Evolutionary conservation across 2,888 invertebrate species (phyloP).

Genomic region (Tupiocoris notatus): DNA sequence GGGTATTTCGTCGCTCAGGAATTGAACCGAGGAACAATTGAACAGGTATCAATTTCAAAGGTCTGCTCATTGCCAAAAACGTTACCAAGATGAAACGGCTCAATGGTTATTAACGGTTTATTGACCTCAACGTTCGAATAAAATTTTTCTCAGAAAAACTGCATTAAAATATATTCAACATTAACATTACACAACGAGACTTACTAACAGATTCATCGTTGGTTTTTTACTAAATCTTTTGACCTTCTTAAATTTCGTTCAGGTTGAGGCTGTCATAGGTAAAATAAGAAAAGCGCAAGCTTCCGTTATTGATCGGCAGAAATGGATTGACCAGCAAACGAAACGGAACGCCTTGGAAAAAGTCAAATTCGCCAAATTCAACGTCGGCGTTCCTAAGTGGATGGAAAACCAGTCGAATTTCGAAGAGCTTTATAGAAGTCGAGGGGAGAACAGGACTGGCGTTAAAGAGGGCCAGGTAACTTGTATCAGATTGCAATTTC

Average conservation of each 20-base stretch:
- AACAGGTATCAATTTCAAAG: slow-evolving; percentile 5
- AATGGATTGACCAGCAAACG: slow-evolving; percentile 80
- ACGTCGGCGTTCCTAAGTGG: slow-evolving; percentile 81
- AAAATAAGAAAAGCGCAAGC: slow-evolving; percentile 75
- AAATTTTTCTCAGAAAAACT: no score
- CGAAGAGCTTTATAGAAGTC: slow-evolving; percentile 24
- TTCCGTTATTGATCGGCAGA: slow-evolving; percentile 63
- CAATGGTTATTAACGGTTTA: no score
- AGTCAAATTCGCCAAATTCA: slow-evolving; percentile 67
- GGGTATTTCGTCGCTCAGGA: slow-evolving; percentile 11
- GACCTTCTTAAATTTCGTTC: no score
- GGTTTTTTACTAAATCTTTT: no score
- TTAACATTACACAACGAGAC: no score
- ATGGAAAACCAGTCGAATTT: slow-evolving; percentile 53
- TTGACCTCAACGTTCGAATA: no score
- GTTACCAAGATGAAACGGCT: no score
- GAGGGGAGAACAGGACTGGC: slow-evolving; percentile 30
- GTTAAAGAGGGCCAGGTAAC: slow-evolving; percentile 32
- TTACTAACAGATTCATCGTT: no score
- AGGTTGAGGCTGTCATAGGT: no score
- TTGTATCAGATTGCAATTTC: neutral
- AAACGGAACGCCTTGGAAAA: slow-evolving; percentile 67
- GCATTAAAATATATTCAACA: no score
- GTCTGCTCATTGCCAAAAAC: no score
- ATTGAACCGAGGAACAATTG: neutral